phyloP scores from a whole-genome alignment of 2,113 vertebrate species.

The Hucho hucho region DNA sequence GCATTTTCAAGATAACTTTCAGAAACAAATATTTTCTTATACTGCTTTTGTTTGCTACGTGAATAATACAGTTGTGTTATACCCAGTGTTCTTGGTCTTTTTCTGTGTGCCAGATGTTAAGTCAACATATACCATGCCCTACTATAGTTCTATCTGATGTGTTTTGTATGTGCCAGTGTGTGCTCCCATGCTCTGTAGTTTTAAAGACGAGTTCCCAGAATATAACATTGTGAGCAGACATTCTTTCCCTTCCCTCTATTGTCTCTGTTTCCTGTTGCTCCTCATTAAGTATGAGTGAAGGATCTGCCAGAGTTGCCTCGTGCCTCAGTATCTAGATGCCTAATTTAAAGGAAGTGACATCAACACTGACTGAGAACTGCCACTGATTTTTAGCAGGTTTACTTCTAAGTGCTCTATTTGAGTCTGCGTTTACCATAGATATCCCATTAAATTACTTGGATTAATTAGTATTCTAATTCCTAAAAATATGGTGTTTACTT shows the following conservation, averaged over 20 bases:
- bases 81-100: neutral
- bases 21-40: neutral
- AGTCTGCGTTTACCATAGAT: too few species aligned
- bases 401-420: too few species aligned
- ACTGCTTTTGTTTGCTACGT: neutral
- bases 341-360: neutral
- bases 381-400: too few species aligned
- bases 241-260: neutral
- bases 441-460: too few species aligned
- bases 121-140: neutral
- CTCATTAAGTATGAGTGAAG: neutral
- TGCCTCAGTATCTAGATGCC: neutral
- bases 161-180: neutral
- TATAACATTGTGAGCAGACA: neutral
- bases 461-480: too few species aligned
- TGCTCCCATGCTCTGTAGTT: neutral
- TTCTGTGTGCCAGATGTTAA: neutral
- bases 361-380: neutral
- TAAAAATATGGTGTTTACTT: too few species aligned
- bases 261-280: neutral
- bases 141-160: neutral
- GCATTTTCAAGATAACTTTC: neutral
- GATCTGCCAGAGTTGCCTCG: neutral
- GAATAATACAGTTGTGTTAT: conserved; percentile 1
- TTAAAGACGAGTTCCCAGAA: neutral